phyloP scores from a whole-genome alignment of 2,113 vertebrate genomes.

The Aegotheles bennettii region DNA sequence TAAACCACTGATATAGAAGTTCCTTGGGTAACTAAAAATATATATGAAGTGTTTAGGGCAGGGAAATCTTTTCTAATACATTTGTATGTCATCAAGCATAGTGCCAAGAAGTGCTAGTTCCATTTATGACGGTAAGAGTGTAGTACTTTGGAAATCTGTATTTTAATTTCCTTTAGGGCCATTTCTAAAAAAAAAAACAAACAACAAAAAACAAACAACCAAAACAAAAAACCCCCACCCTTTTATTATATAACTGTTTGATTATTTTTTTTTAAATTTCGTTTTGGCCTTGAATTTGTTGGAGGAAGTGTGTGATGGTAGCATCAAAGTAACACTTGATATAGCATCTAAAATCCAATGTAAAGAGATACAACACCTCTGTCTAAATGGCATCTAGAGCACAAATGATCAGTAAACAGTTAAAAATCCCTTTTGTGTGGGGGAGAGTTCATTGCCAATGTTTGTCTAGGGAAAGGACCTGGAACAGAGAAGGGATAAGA shows the following conservation, averaged over 20 bases:
- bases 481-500: not conserved
- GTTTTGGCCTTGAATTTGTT: not conserved
- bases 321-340: not conserved
- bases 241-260: not conserved
- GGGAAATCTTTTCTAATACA: not conserved
- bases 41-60: constrained; percentile 13
- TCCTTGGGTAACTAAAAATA: not conserved
- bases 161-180: not conserved
- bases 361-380: not conserved
- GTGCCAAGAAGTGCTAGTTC: not conserved
- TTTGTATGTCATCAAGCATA: not conserved
- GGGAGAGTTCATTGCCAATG: not conserved
- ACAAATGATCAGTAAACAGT: not conserved
- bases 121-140: not conserved
- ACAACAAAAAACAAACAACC: no score
- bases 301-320: not conserved
- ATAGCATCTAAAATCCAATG: not conserved
- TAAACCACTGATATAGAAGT: constrained; percentile 1
- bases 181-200: not conserved
- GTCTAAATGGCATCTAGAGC: not conserved
- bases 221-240: not conserved
- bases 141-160: not conserved
- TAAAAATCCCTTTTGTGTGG: not conserved
- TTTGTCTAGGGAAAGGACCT: not conserved
- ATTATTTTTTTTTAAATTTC: not conserved